phyloP scores from a whole-genome alignment of 2,113 vertebrate species.

The Pseudorhombus dupliciocellatus region DNA sequence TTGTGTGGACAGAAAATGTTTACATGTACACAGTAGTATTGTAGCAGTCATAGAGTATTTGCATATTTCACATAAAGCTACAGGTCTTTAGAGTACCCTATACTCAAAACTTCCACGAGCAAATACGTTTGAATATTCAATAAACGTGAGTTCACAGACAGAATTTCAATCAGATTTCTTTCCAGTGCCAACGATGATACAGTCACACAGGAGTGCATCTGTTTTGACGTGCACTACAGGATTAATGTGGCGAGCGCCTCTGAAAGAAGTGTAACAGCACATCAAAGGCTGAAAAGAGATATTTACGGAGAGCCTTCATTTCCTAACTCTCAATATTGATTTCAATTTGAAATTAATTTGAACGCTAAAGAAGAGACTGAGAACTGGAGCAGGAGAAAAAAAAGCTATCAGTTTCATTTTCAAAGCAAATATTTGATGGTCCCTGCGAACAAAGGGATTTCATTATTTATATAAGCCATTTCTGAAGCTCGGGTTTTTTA shows the following conservation, averaged over 20 bases:
- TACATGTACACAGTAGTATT: too few species aligned
- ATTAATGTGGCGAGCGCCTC: slow-evolving; percentile 24
- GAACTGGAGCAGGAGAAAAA: slow-evolving; percentile 25
- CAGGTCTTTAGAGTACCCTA: too few species aligned
- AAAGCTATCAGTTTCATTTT: slow-evolving; percentile 56
- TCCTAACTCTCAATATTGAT: slow-evolving; percentile 48
- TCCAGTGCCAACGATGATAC: neutral
- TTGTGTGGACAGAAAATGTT: too few species aligned
- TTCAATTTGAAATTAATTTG: slow-evolving; percentile 63
- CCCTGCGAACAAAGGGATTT: slow-evolving; percentile 49
- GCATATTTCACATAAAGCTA: too few species aligned
- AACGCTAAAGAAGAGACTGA: slow-evolving; percentile 44
- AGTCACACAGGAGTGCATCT: slow-evolving; percentile 2
- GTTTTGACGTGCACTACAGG: slow-evolving; percentile 18
- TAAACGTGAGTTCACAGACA: slow-evolving; percentile 12
- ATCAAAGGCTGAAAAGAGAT: slow-evolving; percentile 36
- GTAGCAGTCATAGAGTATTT: too few species aligned
- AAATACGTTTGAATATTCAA: slow-evolving; percentile 19
- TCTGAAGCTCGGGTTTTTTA: slow-evolving; percentile 45
- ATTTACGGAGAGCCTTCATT: slow-evolving; percentile 44
- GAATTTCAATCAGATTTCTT: neutral
- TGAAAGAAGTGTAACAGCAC: slow-evolving; percentile 41
- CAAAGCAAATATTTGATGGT: slow-evolving; percentile 70
- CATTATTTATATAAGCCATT: slow-evolving; percentile 55
- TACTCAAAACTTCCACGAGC: neutral